phyloP scores from a whole-genome alignment of 2,113 vertebrate species.

The Xiphophorus hellerii region DNA sequence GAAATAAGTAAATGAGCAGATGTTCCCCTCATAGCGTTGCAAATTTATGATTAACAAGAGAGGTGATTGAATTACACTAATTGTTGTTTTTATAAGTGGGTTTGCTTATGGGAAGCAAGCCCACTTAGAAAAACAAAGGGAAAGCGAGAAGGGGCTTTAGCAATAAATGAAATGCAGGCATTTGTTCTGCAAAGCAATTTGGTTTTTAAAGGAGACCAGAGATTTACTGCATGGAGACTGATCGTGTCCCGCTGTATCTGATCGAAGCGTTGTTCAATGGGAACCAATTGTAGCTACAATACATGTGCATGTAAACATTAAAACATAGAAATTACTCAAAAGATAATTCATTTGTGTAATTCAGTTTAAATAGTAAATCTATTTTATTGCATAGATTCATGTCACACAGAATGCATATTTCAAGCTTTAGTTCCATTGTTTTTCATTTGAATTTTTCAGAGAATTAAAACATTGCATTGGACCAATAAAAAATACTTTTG shows the following conservation, averaged over 20 bases:
- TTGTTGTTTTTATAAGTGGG: constrained; percentile 72
- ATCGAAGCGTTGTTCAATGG: constrained; percentile 25
- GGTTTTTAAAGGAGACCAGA: constrained; percentile 32
- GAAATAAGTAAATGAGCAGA: constrained; percentile 29
- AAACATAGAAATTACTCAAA: too few relatives aligned
- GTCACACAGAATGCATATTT: too few relatives aligned
- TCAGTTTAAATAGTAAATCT: too few relatives aligned
- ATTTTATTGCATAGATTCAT: too few relatives aligned
- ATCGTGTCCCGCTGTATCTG: constrained; percentile 28
- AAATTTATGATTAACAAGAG: constrained; percentile 75
- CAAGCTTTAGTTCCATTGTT: not conserved
- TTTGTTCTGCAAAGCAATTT: constrained; percentile 59
- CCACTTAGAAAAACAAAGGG: constrained; percentile 4
- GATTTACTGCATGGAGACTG: constrained; percentile 16
- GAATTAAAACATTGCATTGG: not conserved
- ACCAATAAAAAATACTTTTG: not conserved
- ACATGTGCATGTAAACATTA: not conserved
- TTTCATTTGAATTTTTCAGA: not conserved
- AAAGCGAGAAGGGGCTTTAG: constrained; percentile 1
- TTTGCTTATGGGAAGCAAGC: constrained; percentile 48
- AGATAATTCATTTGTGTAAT: too few relatives aligned
- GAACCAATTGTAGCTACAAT: constrained; percentile 1
- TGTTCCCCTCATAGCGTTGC: constrained; percentile 64
- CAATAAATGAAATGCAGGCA: constrained; percentile 31
- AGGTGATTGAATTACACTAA: constrained; percentile 78